These are phyloP conservation scores for Prionailurus bengalensis DNA, from an alignment of 2,113 vertebrate species.

Conservation along the genomic window DNA sequence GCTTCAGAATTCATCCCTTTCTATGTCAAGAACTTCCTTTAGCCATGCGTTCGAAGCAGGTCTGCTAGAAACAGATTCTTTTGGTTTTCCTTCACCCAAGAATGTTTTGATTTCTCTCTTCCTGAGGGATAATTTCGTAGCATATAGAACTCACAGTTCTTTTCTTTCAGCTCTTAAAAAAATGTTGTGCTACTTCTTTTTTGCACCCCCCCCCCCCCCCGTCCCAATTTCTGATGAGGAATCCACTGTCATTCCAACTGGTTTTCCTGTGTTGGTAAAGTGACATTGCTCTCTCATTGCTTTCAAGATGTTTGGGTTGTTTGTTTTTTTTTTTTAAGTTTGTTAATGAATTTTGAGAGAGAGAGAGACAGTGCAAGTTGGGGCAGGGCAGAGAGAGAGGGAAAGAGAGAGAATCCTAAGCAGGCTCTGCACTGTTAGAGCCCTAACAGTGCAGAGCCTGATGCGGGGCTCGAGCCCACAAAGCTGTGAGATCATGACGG, in stretches of 20 bases:
- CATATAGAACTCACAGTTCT: neutral
- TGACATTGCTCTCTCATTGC: neutral
- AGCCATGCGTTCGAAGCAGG: neutral
- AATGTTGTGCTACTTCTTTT: neutral
- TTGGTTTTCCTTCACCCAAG: neutral
- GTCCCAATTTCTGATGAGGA: neutral
- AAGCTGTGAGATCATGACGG: no score
- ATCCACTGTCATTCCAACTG: neutral
- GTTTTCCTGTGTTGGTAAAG: neutral
- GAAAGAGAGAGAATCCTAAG: no score
- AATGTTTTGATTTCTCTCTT: neutral
- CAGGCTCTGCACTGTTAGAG: no score
- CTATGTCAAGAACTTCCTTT: neutral
- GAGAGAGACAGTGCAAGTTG: no score
- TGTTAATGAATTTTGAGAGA: neutral
- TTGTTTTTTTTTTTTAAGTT: slow-evolving; percentile 38
- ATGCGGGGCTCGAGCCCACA: no score
- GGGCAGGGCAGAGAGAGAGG: no score
- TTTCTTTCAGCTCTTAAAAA: slow-evolving; percentile 16
- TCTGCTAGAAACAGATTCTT: neutral
- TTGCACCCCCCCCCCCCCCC: no score
- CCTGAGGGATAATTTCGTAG: slow-evolving; percentile 17
- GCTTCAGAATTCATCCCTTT: neutral
- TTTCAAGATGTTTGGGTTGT: neutral
- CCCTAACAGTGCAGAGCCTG: no score